Base-by-base conservation (phyloP, 2,888 invertebrate species). In the Xestoiulus laeticollis region DNA sequence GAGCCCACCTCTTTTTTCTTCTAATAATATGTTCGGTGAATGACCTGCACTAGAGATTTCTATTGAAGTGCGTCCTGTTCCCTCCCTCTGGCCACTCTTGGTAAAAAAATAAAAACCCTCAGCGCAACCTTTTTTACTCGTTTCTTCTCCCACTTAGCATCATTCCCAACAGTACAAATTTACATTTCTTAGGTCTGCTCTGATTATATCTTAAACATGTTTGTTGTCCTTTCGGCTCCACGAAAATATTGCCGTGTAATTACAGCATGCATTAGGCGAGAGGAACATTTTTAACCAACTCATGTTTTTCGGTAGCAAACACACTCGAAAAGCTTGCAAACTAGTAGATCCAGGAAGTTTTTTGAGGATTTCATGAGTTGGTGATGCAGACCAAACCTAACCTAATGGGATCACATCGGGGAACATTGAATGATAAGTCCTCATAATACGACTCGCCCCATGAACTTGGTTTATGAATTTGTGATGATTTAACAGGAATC, bases 1-100 rank as follows among this genome's bases (percentile, higher is more conserved):
- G 26, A 68, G 68, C n/a, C 68, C 68, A 68, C 68, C 68, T 68
- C 68, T 68, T 68, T 68, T 68, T 48, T 26, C 12, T 68, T 68
- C 5, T 68, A 68, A 68, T 68, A 68, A 68, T 22, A 68, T 26
- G 68, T 26, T 68, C 68, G 68, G 68, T 68, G 68, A 68, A 68
- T 68, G 68, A 68, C 68, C 68, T 68, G 68, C 68, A 68, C 26
- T 26, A 26, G 26, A 22, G 68, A 68, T 68, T 68, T 68, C 68
- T 68, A 68, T 68, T 26, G 68, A 68, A 68, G 26, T 26, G 26
- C 68, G 68, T 68, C 68, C 26, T 68, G 10, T 26, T 68, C 68
- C 10, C 68, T 68, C 22, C 68, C 68, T 59, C 68, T 68, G 68
- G 68, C 68, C 68, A 68, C 22, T n/a, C 8, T 26, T 68, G 68